These are phyloP conservation scores for Epinephelus fuscoguttatus DNA, from an alignment of 2,113 vertebrate species.

Conservation along the genomic window DNA sequence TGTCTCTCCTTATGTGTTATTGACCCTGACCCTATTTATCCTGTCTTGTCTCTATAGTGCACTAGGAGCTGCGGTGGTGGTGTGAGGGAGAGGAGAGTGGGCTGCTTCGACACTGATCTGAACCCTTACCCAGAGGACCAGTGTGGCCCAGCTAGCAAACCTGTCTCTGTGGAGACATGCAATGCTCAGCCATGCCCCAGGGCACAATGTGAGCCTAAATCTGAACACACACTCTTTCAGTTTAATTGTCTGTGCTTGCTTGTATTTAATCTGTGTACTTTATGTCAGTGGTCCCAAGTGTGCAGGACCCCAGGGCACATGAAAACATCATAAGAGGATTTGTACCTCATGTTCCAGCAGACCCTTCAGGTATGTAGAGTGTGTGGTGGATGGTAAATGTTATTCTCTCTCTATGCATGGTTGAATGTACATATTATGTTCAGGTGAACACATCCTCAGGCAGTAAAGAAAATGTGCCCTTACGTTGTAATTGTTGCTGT, in stretches of 20 bases:
- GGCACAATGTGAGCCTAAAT: slow-evolving; percentile 85
- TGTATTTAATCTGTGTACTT: neutral
- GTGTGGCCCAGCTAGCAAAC: slow-evolving; percentile 83
- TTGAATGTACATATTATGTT: neutral
- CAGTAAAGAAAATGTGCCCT: slow-evolving; percentile 7
- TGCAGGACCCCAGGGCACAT: slow-evolving; percentile 82
- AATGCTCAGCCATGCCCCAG: slow-evolving; percentile 89
- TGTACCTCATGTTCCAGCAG: slow-evolving; percentile 75
- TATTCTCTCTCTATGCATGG: neutral
- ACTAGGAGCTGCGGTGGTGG: slow-evolving; percentile 89
- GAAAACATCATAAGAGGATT: slow-evolving; percentile 74
- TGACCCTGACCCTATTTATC: neutral
- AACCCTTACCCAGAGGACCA: slow-evolving; percentile 81
- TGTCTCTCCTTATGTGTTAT: neutral
- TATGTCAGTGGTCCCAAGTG: slow-evolving; percentile 87
- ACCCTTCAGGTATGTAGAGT: slow-evolving; percentile 54
- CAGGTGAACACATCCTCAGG: neutral
- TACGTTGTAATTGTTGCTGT: slow-evolving; percentile 26
- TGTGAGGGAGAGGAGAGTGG: slow-evolving; percentile 88
- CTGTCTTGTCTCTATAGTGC: slow-evolving; percentile 82
- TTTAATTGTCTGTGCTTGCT: neutral
- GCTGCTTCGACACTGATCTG: slow-evolving; percentile 85
- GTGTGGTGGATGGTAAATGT: neutral
- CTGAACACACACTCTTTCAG: neutral
- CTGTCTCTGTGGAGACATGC: slow-evolving; percentile 85